These are phyloP conservation scores for Dimorphilus gyrociliatus DNA, from an alignment of 2,888 invertebrate species.

Conservation along the genomic window DNA sequence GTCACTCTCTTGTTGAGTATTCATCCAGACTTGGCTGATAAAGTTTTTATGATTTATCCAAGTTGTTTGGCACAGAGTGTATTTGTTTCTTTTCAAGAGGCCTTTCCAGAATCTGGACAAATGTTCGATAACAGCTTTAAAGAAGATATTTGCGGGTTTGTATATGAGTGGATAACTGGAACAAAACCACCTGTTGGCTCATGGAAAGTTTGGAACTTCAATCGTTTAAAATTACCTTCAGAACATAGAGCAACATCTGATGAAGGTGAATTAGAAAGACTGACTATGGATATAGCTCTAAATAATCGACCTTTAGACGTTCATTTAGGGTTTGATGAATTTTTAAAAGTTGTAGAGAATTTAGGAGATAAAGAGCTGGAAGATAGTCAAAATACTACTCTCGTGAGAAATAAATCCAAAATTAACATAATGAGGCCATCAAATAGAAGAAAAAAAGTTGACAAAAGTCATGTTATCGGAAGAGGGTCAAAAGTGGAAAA, in stretches of 20 bases:
- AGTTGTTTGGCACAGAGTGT: slow-evolving; percentile 28
- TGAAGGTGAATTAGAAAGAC: too few species aligned
- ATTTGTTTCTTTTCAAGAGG: slow-evolving; percentile 23
- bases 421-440: too few species aligned
- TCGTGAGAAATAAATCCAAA: too few species aligned
- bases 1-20: slow-evolving; percentile 31
- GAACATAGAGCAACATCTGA: neutral
- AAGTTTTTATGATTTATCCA: slow-evolving; percentile 27
- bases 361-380: slow-evolving; percentile 10
- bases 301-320: slow-evolving; percentile 19
- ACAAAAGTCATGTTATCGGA: slow-evolving; percentile 26
- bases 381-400: too few species aligned
- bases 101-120: slow-evolving; percentile 28
- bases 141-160: slow-evolving; percentile 20
- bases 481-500: slow-evolving; percentile 27
- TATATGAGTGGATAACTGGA: slow-evolving; percentile 30
- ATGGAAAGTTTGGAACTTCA: slow-evolving; percentile 22
- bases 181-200: slow-evolving; percentile 22
- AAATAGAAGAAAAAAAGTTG: too few species aligned
- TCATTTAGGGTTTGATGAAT: slow-evolving; percentile 21
- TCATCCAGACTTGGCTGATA: slow-evolving; percentile 32
- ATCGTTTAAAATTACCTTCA: too few species aligned
- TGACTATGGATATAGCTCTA: slow-evolving; percentile 21
- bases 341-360: slow-evolving; percentile 17
- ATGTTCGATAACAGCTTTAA: slow-evolving; percentile 28